Percentiles rank a stretch among this genome's conserved stretches.
These are phyloP conservation scores for Sclerurus mexicanus DNA, from an alignment of 2,113 vertebrate species.

Conservation along the genomic window DNA sequence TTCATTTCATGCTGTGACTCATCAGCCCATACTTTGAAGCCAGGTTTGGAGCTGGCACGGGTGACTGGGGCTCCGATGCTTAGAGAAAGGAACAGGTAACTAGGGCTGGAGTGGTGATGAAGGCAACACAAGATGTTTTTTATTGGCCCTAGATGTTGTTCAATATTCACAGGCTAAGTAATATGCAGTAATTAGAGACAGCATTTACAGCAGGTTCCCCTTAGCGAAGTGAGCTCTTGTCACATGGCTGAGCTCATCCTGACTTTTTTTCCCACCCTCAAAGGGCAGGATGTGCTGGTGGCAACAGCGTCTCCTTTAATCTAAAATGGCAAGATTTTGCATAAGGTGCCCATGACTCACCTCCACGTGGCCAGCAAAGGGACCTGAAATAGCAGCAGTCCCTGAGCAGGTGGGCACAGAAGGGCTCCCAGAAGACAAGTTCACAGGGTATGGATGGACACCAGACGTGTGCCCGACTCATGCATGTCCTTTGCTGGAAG, in stretches of 20 bases:
- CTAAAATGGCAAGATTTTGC: background rate
- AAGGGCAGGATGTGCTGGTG: background rate
- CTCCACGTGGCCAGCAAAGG: background rate
- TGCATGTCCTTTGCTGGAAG: rapidly evolving
- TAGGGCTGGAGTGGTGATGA: rapidly evolving
- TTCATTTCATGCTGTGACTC: background rate
- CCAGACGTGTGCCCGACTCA: background rate
- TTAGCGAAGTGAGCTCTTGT: background rate
- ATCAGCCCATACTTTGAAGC: background rate
- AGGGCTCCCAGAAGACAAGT: background rate
- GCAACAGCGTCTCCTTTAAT: background rate
- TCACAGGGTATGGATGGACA: background rate
- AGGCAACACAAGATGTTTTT: background rate
- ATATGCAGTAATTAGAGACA: background rate
- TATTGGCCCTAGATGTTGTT: background rate
- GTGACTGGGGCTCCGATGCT: background rate
- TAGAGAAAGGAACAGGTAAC: background rate
- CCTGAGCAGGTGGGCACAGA: background rate
- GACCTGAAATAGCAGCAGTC: background rate
- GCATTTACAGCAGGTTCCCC: background rate
- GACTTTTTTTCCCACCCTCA: background rate
- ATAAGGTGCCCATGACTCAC: background rate
- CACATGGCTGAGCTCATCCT: background rate
- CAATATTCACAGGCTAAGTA: background rate
- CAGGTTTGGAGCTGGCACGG: background rate